These are phyloP conservation scores for Mamestra configurata DNA, from an alignment of 1,140 invertebrate genomes.

Conservation along the genomic window DNA sequence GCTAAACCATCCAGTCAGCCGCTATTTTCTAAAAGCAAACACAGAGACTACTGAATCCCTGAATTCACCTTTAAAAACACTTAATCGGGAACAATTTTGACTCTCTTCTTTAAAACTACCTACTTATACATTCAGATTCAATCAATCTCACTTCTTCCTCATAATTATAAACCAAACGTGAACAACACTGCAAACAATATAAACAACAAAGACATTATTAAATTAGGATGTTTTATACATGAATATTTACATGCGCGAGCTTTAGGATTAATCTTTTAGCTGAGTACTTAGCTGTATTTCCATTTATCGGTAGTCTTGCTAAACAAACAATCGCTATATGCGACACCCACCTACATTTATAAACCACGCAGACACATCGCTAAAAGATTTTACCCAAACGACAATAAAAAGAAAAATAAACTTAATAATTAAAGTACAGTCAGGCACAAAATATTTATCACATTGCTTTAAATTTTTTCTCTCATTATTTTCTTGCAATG, in stretches of 20 bases:
- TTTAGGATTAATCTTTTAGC: conserved; percentile 18
- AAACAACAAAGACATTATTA: conserved; percentile 25
- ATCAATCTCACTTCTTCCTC: conserved; percentile 33
- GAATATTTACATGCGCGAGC: conserved; percentile 16
- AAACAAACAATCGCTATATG: not conserved
- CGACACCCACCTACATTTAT: too few relatives aligned
- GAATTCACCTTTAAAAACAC: not conserved
- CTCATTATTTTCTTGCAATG: not conserved
- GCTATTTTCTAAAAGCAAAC: not conserved
- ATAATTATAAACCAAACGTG: conserved; percentile 17
- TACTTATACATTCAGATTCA: conserved; percentile 32
- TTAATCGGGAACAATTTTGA: conserved; percentile 15
- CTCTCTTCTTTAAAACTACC: not conserved
- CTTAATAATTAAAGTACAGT: conserved; percentile 35
- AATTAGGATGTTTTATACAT: conserved; percentile 25
- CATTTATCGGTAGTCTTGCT: too few relatives aligned
- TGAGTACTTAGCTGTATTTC: not conserved
- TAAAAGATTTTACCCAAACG: conserved; percentile 18
- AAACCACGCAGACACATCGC: not conserved
- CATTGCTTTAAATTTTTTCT: conserved; percentile 1
- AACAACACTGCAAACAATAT: conserved; percentile 47
- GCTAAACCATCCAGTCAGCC: conserved; percentile 31
- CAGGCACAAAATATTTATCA: conserved; percentile 18
- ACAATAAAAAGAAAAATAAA: conserved; percentile 22
- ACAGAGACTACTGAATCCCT: not conserved